Percentiles rank a stretch among this genome's conserved stretches.
These are phyloP conservation scores for Barnardius zonarius DNA, from an alignment of 2,113 vertebrate genomes.

Conservation along the genomic window DNA sequence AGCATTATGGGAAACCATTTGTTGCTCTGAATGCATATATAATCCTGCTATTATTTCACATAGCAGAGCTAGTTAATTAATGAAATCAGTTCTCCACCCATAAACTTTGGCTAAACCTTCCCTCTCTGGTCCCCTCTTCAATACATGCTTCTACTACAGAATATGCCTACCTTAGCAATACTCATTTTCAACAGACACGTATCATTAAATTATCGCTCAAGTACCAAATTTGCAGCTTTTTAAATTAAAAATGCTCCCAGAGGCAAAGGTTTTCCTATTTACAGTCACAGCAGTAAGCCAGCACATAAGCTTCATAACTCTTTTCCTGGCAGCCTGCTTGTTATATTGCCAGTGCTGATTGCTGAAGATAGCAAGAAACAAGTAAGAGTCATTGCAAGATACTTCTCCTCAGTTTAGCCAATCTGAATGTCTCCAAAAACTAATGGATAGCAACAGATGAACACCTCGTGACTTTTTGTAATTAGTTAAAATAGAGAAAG, in stretches of 20 bases:
- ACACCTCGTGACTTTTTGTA: not conserved
- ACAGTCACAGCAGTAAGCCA: not conserved
- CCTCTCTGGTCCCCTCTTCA: not conserved
- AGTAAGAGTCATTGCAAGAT: not conserved
- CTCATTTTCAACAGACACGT: not conserved
- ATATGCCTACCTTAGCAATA: not conserved
- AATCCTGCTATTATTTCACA: not conserved
- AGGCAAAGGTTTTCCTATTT: not conserved
- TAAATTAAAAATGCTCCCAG: not conserved
- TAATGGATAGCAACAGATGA: not conserved
- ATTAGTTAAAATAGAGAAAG: not conserved
- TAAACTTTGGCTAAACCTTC: slow-evolving; percentile 52
- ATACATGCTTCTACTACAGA: not conserved
- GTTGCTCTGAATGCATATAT: not conserved
- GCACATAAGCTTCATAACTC: not conserved
- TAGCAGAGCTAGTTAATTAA: slow-evolving; percentile 1
- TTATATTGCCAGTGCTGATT: not conserved
- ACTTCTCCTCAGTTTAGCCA: not conserved
- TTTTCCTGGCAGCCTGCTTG: not conserved
- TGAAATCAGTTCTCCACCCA: slow-evolving; percentile 46
- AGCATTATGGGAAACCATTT: slow-evolving; percentile 19
- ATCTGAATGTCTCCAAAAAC: not conserved
- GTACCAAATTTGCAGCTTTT: slow-evolving; percentile 2
- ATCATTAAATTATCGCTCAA: not conserved
- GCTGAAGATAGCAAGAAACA: not conserved